Evolutionary conservation across 1,140 invertebrate genomes (phyloP).

Genomic region (Zophobas morio): DNA sequence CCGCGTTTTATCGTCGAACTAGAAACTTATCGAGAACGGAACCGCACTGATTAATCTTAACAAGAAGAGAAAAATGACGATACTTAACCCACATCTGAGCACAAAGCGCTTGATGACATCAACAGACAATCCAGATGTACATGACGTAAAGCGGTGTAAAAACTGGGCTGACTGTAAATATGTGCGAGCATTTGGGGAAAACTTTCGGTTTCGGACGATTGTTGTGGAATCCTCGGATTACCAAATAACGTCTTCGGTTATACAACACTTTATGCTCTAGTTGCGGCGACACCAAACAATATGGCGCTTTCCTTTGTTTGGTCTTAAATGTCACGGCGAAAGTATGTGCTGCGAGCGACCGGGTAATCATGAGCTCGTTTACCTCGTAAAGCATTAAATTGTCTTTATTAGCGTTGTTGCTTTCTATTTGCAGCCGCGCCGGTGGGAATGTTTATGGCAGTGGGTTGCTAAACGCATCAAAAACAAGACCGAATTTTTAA

Average conservation of each 20-base stretch:
- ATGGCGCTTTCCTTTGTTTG: slow-evolving; percentile 13
- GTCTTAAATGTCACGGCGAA: slow-evolving; percentile 42
- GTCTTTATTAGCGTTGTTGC: too few species aligned
- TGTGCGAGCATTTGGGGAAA: background rate
- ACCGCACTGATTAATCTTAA: background rate
- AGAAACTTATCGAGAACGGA: background rate
- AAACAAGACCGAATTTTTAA: too few species aligned
- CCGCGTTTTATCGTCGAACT: background rate
- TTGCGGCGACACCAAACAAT: slow-evolving; percentile 13
- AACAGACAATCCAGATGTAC: slow-evolving; percentile 8
- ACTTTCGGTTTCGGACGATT: slow-evolving; percentile 9
- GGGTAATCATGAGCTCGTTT: slow-evolving; percentile 6
- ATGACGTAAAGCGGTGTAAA: background rate
- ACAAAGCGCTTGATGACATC: background rate
- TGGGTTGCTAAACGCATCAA: too few species aligned
- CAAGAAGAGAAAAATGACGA: background rate
- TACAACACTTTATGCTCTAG: slow-evolving; percentile 30
- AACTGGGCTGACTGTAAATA: too few species aligned
- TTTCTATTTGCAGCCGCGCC: too few species aligned
- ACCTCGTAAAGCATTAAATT: background rate
- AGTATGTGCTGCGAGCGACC: slow-evolving; percentile 13
- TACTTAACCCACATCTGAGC: background rate
- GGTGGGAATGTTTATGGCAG: too few species aligned
- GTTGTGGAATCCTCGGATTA: slow-evolving; percentile 16
- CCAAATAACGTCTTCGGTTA: slow-evolving; percentile 6